phyloP scores from a whole-genome alignment of 2,888 invertebrate genomes.

The Epinotia nisella region DNA sequence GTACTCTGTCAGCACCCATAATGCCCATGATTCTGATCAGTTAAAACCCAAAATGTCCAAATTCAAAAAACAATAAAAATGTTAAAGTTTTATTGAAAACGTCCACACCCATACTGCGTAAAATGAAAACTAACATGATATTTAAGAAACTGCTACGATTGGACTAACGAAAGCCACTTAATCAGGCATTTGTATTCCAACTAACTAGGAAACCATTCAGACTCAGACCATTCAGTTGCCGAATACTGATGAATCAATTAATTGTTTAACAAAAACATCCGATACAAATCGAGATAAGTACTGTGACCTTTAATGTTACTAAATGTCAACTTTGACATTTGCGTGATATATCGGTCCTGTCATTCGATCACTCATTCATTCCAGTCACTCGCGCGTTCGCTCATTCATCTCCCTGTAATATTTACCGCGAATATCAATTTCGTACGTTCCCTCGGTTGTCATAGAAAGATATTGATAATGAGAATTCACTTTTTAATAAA shows the following conservation, averaged over 20 bases:
- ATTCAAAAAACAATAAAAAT: no score
- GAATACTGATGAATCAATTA: not conserved
- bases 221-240: not conserved
- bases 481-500: not conserved
- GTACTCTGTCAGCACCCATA: no score
- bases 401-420: constrained; percentile 8
- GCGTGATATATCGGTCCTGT: not conserved
- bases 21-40: no score
- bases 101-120: no score
- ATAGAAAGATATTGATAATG: not conserved
- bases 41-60: no score
- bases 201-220: not conserved
- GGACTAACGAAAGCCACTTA: no score
- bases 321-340: constrained; percentile 22
- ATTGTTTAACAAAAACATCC: not conserved
- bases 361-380: constrained; percentile 5
- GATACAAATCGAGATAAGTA: not conserved
- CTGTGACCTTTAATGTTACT: not conserved
- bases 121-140: no score
- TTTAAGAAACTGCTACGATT: no score
- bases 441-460: not conserved
- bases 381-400: constrained; percentile 17
- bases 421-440: constrained; percentile 31
- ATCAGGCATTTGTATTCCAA: not conserved
- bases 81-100: no score